phyloP scores from a whole-genome alignment of 2,797 vertebrate species.

The Sebastes glaucus region DNA sequence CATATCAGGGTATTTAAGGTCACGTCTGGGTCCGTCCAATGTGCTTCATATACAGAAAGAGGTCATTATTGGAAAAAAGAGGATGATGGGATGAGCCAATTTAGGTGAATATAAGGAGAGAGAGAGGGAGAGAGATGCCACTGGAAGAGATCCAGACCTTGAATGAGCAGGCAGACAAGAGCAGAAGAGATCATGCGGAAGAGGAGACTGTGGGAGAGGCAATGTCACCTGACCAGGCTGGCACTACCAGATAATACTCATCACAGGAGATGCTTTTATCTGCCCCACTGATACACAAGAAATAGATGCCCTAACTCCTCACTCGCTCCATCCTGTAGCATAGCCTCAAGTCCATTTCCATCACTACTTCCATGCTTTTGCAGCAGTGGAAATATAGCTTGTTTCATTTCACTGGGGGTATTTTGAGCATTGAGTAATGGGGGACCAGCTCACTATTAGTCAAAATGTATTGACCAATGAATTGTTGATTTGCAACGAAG shows the following conservation, averaged over 20 bases:
- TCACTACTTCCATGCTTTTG: not conserved
- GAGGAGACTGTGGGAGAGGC: conserved; percentile 48
- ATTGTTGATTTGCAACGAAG: not conserved
- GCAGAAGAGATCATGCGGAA: conserved; percentile 41
- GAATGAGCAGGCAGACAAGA: conserved; percentile 51
- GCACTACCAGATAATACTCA: conserved; percentile 19
- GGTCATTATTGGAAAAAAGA: conserved; percentile 4
- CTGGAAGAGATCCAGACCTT: conserved; percentile 70
- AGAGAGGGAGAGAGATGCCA: conserved; percentile 10
- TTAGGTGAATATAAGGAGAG: conserved; percentile 12
- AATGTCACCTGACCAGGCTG: conserved; percentile 53
- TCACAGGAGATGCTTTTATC: conserved; percentile 33
- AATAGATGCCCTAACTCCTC: conserved; percentile 2
- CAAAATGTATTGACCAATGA: not conserved
- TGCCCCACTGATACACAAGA: not conserved
- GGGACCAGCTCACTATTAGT: not conserved
- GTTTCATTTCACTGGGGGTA: not conserved
- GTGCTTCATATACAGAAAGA: conserved; percentile 11
- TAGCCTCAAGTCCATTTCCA: not conserved
- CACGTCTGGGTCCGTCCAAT: not conserved
- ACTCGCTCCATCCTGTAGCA: not conserved
- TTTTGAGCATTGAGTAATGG: not conserved
- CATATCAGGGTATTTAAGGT: conserved; percentile 21
- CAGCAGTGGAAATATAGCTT: not conserved
- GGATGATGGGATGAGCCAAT: conserved; percentile 3